Percentiles rank a stretch among this genome's conserved stretches.
phyloP scores from a whole-genome alignment of 2,888 invertebrate genomes.

The Tigriopus californicus region DNA sequence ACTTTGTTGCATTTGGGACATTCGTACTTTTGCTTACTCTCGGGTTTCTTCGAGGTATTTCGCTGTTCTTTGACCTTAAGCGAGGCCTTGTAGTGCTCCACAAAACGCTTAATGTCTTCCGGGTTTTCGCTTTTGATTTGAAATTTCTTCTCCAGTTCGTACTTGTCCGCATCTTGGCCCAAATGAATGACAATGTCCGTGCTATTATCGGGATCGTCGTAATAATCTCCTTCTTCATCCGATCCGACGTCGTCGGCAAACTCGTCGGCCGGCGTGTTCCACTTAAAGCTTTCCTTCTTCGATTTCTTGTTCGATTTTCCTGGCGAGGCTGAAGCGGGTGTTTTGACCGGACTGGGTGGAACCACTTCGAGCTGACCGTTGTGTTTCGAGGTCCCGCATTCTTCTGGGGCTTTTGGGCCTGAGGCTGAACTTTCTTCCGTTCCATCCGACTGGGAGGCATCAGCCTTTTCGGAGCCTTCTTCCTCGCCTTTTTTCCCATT shows the following conservation, averaged over 20 bases:
- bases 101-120: not conserved
- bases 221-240: not conserved
- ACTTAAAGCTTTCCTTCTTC: conserved; percentile 1
- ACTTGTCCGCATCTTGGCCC: not conserved
- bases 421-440: no score
- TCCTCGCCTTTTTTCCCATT: no score
- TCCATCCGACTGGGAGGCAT: no score
- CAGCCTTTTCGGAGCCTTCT: no score
- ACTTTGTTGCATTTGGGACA: conserved; percentile 12
- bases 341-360: no score
- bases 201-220: not conserved
- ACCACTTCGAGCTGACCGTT: no score
- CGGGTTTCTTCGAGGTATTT: not conserved
- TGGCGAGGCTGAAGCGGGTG: no score
- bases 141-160: not conserved
- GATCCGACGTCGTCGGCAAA: conserved; percentile 4
- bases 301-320: no score
- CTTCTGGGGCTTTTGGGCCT: no score
- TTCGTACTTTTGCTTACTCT: not conserved
- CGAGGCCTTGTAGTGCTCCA: not conserved
- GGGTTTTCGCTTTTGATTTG: not conserved
- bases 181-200: no score
- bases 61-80: not conserved
- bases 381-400: no score
- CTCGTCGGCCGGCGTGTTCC: conserved; percentile 7